These are phyloP conservation scores for Dascyllus trimaculatus DNA, from an alignment of 2,113 vertebrate species.

Conservation along the genomic window DNA sequence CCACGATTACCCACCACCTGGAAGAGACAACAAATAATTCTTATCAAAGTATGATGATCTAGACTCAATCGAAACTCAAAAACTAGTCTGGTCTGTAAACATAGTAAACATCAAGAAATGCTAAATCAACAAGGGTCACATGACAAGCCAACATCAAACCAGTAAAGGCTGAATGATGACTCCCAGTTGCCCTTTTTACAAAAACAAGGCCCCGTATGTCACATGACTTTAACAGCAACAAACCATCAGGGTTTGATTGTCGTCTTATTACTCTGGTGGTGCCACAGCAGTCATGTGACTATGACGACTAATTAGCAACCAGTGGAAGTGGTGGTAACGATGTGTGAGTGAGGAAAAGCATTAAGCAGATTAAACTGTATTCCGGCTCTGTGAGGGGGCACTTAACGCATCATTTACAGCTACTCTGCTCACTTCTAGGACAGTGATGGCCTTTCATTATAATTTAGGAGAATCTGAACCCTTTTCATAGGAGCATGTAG, in stretches of 20 bases:
- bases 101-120: not conserved
- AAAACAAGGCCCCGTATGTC: not conserved
- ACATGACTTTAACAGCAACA: conserved; percentile 27
- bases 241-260: not conserved
- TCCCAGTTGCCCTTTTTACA: not conserved
- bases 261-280: not conserved
- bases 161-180: not conserved
- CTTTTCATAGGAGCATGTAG: no score
- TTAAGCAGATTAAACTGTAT: conserved; percentile 19
- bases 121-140: conserved; percentile 1
- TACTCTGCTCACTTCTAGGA: not conserved
- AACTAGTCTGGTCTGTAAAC: no score
- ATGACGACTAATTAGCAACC: not conserved
- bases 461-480: no score
- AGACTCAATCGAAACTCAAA: no score
- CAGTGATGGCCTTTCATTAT: not conserved
- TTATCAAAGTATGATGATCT: not conserved
- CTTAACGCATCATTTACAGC: conserved; percentile 14
- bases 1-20: conserved; percentile 89
- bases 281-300: conserved; percentile 30
- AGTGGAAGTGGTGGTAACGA: conserved; percentile 8
- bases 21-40: conserved; percentile 29
- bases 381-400: not conserved
- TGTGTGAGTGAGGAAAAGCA: conserved; percentile 2
- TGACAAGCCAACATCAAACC: not conserved